Evolutionary conservation across 2,113 vertebrate species (phyloP).

Genomic region (Reinhardtius hippoglossoides): DNA sequence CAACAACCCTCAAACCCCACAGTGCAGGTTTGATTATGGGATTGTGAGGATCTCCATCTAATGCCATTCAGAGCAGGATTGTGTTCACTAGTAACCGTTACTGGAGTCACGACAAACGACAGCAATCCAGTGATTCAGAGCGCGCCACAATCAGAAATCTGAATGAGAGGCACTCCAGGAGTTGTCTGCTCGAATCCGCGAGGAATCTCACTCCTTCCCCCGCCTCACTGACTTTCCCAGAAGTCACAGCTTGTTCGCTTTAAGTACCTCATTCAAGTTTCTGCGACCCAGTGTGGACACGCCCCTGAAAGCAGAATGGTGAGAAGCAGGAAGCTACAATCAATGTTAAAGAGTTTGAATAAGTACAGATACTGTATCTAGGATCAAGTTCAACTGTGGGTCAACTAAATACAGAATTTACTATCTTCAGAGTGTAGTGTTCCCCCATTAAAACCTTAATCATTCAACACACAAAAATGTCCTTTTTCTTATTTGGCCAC

Average conservation of each 20-base stretch:
- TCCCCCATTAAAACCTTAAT: constrained; percentile 54
- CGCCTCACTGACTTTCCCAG: constrained; percentile 5
- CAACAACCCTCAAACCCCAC: constrained; percentile 81
- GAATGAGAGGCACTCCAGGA: constrained; percentile 50
- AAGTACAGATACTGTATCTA: constrained; percentile 34
- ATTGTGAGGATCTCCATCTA: constrained; percentile 25
- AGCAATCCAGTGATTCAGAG: constrained; percentile 13
- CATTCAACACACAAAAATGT: constrained; percentile 38
- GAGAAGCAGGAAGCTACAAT: constrained; percentile 58
- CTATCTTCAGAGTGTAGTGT: constrained; percentile 58
- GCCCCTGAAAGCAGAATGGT: constrained; percentile 38
- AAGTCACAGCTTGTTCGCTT: constrained; percentile 35
- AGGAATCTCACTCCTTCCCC: constrained; percentile 12
- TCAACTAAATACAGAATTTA: constrained; percentile 23
- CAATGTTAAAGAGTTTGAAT: constrained; percentile 26
- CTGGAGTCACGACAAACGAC: constrained; percentile 2
- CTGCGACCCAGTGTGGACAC: constrained; percentile 28
- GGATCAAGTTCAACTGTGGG: constrained; percentile 11
- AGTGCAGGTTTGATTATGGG: constrained; percentile 67
- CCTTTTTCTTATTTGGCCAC: constrained; percentile 61
- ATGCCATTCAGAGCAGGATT: constrained; percentile 30
- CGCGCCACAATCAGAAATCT: constrained; percentile 38
- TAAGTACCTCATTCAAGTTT: constrained; percentile 65
- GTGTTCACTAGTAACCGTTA: constrained; percentile 15
- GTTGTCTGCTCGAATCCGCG: constrained; percentile 16